phyloP scores from a whole-genome alignment of 1,140 invertebrate species.

The Zophobas atratus region DNA sequence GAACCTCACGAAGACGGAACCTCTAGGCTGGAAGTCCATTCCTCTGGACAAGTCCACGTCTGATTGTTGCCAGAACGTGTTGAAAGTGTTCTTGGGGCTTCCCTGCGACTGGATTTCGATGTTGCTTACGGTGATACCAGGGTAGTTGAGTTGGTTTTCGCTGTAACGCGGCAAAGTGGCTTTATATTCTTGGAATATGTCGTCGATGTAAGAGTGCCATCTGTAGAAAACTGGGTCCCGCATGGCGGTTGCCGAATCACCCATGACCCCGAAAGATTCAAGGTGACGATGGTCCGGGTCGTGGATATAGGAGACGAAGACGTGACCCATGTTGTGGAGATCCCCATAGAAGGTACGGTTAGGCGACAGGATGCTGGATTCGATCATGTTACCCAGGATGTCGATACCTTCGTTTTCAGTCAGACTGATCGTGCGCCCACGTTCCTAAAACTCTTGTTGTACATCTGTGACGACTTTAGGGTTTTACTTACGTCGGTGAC shows the following conservation, averaged over 20 bases:
- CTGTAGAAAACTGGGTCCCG: constrained; percentile 89
- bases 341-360: constrained; percentile 72
- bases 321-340: constrained; percentile 75
- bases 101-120: constrained; percentile 53
- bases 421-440: constrained; percentile 54
- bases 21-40: constrained; percentile 69
- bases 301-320: constrained; percentile 72
- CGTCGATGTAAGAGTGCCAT: constrained; percentile 86
- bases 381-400: constrained; percentile 69
- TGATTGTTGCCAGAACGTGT: constrained; percentile 71
- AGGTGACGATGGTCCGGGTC: constrained; percentile 72
- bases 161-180: constrained; percentile 77
- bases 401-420: constrained; percentile 68
- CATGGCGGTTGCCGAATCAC: constrained; percentile 79
- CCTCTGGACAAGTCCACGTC: constrained; percentile 70
- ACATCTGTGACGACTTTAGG: constrained; percentile 7
- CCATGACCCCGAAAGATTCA: constrained; percentile 78
- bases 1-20: constrained; percentile 70
- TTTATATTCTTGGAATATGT: constrained; percentile 85
- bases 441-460: constrained; percentile 48
- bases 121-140: constrained; percentile 56
- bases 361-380: constrained; percentile 65
- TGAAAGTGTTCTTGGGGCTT: constrained; percentile 62
- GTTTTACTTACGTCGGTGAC: constrained; percentile 70
- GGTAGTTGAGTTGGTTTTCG: constrained; percentile 67